Percentiles rank a stretch among this genome's conserved stretches.
phyloP scores from a whole-genome alignment of 1,140 invertebrate species.

The Amphibalanus amphitrite region DNA sequence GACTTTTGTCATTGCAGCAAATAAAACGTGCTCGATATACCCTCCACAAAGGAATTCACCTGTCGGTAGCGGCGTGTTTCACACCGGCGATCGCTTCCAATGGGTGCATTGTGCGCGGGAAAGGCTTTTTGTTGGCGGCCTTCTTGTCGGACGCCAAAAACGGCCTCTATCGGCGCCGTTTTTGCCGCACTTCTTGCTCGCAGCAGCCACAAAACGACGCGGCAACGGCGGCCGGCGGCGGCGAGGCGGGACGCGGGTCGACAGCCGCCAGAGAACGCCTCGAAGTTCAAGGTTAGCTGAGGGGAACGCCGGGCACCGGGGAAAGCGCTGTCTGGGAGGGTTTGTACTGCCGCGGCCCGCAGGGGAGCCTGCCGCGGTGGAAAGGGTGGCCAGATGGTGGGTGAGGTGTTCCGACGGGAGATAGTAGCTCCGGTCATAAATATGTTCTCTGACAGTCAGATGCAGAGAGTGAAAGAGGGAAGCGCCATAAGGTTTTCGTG shows the following conservation, averaged over 20 bases:
- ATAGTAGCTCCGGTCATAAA: no score
- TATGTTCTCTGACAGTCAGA: no score
- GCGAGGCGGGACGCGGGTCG: background rate
- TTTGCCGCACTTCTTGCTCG: background rate
- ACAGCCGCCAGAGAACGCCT: background rate
- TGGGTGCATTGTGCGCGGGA: background rate
- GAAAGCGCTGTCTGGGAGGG: no score
- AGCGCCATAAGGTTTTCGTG: no score
- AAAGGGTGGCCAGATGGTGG: no score
- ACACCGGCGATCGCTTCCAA: background rate
- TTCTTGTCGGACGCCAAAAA: background rate
- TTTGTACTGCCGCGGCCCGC: no score
- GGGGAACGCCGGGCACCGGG: background rate
- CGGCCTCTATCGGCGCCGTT: background rate
- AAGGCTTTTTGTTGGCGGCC: background rate
- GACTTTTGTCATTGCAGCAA: background rate
- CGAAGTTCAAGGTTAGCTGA: background rate
- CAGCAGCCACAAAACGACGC: background rate
- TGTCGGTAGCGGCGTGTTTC: background rate
- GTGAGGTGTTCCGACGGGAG: no score
- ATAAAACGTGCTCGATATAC: background rate
- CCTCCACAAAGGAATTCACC: background rate
- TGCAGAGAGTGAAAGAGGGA: no score
- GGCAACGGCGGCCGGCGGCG: no score
- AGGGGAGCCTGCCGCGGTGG: no score